Percentiles rank a stretch among this genome's conserved stretches.
phyloP scores from a whole-genome alignment of 2,797 vertebrate species.

The Takifugu rubripes region DNA sequence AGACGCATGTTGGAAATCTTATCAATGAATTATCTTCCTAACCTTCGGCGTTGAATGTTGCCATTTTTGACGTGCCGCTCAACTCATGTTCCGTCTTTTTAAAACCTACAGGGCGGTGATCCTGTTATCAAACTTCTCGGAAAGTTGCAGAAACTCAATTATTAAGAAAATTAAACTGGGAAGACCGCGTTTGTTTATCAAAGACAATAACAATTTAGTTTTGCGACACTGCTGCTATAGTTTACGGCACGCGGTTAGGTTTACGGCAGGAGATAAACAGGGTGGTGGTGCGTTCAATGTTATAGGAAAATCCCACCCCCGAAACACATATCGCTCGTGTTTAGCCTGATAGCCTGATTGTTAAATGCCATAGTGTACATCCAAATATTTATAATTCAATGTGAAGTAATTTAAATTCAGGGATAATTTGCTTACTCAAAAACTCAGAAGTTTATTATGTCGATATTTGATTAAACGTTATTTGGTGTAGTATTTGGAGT shows the following conservation, averaged over 20 bases:
- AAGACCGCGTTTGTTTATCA: not conserved
- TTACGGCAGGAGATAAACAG: not conserved
- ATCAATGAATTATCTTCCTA: slow-evolving; percentile 18
- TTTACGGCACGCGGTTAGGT: not conserved
- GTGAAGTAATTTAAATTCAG: no score
- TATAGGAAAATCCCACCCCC: no score
- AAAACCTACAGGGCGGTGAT: not conserved
- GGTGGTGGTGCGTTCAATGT: not conserved
- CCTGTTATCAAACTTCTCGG: not conserved
- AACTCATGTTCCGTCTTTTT: slow-evolving; percentile 38
- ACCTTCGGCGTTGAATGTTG: slow-evolving; percentile 74
- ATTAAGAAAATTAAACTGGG: not conserved
- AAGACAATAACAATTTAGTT: slow-evolving; percentile 13
- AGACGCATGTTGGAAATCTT: not conserved
- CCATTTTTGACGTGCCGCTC: slow-evolving; percentile 58
- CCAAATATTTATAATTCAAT: no score
- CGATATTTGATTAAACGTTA: no score
- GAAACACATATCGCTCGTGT: no score
- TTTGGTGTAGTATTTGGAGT: no score
- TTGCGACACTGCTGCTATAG: not conserved
- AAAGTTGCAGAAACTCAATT: not conserved
- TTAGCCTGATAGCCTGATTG: no score
- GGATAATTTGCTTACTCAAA: no score
- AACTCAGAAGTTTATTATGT: no score
- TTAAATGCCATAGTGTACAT: no score